phyloP scores from a whole-genome alignment of 2,888 invertebrate genomes.

The Leistus spinibarbis region DNA sequence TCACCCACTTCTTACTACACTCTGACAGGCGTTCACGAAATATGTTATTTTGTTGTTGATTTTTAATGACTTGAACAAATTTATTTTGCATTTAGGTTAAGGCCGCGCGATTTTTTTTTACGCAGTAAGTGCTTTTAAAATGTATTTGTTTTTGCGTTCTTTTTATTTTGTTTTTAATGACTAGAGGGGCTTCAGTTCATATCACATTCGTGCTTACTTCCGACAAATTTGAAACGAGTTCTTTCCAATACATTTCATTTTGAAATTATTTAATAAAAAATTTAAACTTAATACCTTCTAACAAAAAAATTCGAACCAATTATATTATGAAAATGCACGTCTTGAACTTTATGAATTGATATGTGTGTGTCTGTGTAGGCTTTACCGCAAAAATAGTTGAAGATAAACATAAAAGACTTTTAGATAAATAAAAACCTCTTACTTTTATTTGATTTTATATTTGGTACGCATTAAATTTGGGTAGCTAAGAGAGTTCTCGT shows the following conservation, averaged over 20 bases:
- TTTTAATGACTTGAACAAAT: not conserved
- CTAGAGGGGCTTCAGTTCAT: not conserved
- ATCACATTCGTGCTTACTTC: not conserved
- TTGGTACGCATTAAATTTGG: too few relatives aligned
- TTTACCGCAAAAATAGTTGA: too few relatives aligned
- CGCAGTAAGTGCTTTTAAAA: not conserved
- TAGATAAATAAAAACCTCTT: too few relatives aligned
- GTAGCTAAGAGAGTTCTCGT: too few relatives aligned
- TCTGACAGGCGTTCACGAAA: not conserved
- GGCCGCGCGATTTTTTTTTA: not conserved
- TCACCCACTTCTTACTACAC: not conserved
- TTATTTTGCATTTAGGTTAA: not conserved
- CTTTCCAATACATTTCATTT: not conserved
- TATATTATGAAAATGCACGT: too few relatives aligned
- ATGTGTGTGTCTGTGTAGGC: too few relatives aligned
- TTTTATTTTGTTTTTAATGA: not conserved
- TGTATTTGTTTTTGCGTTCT: not conserved
- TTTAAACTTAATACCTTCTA: too few relatives aligned
- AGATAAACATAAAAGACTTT: too few relatives aligned
- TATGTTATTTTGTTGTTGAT: not conserved
- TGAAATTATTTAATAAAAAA: too few relatives aligned
- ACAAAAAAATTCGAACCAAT: too few relatives aligned
- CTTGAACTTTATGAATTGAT: too few relatives aligned
- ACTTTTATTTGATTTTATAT: too few relatives aligned
- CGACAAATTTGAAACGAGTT: not conserved